These are phyloP conservation scores for Redunca redunca DNA, from an alignment of 2,113 vertebrate genomes.

Conservation along the genomic window DNA sequence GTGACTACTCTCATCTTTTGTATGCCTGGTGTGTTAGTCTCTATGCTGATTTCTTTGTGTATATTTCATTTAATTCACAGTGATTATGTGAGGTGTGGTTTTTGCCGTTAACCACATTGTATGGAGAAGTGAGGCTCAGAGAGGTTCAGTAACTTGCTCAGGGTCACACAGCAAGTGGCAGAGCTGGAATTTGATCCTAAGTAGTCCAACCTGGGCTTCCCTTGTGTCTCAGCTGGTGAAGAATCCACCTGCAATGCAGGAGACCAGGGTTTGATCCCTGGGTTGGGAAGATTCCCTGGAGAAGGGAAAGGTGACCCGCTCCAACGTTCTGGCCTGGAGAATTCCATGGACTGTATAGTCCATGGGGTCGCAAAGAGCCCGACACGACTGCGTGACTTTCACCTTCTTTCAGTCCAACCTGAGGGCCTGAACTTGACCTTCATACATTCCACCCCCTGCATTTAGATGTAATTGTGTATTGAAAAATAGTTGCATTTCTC, in stretches of 20 bases:
- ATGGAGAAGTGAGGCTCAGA: not conserved
- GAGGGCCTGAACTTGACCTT: not conserved
- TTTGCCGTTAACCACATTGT: not conserved
- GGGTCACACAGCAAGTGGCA: not conserved
- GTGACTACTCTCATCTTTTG: not conserved
- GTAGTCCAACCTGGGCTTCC: not conserved
- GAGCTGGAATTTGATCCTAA: not conserved
- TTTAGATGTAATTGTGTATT: not conserved
- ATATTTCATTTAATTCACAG: not conserved
- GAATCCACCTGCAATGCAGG: accelerated
- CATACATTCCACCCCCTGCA: not conserved
- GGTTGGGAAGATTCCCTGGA: not conserved
- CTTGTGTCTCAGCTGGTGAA: not conserved
- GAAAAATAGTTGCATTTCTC: not conserved
- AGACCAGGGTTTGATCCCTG: not conserved
- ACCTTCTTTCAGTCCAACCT: not conserved
- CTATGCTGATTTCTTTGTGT: not conserved
- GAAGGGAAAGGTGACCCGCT: not conserved
- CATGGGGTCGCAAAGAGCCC: not conserved
- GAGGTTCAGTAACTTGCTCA: not conserved
- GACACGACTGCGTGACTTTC: not conserved
- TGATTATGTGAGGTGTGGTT: not conserved
- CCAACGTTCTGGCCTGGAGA: not conserved
- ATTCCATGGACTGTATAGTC: not conserved
- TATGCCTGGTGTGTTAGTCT: not conserved